Percentiles rank a stretch among this genome's conserved stretches.
phyloP scores from a whole-genome alignment of 1,140 invertebrate species.

The Periplaneta americana region DNA sequence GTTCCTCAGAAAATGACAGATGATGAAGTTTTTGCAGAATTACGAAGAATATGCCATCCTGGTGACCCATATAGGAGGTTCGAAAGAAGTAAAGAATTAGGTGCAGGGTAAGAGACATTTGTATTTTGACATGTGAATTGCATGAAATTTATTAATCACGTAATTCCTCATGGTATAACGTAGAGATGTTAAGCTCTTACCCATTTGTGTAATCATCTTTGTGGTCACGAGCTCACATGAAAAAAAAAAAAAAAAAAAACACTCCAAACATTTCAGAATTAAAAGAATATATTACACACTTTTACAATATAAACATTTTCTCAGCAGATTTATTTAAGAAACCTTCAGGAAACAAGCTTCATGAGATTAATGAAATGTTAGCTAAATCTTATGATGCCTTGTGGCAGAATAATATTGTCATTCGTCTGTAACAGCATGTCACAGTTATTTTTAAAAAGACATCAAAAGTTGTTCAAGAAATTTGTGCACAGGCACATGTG shows the following conservation, averaged over 20 bases:
- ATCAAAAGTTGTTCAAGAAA: no score
- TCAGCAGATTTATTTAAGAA: neutral
- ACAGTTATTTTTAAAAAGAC: no score
- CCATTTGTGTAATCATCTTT: neutral
- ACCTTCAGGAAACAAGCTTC: no score
- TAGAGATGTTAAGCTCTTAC: neutral
- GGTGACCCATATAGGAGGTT: slow-evolving; percentile 76
- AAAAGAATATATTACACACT: neutral
- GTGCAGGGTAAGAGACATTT: slow-evolving; percentile 54
- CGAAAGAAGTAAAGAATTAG: slow-evolving; percentile 78
- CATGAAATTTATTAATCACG: neutral
- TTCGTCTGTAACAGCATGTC: no score
- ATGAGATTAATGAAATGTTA: no score
- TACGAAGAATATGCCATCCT: slow-evolving; percentile 70
- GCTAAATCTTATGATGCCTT: no score
- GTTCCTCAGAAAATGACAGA: slow-evolving; percentile 51
- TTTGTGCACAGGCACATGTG: no score
- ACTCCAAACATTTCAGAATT: neutral
- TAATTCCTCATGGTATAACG: neutral
- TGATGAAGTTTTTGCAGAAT: slow-evolving; percentile 79
- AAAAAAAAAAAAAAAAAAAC: neutral
- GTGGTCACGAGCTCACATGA: neutral
- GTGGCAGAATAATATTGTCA: no score
- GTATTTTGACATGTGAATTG: neutral
- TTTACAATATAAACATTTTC: neutral